phyloP scores from a whole-genome alignment of 2,888 invertebrate genomes.

The Ophion costatus region DNA sequence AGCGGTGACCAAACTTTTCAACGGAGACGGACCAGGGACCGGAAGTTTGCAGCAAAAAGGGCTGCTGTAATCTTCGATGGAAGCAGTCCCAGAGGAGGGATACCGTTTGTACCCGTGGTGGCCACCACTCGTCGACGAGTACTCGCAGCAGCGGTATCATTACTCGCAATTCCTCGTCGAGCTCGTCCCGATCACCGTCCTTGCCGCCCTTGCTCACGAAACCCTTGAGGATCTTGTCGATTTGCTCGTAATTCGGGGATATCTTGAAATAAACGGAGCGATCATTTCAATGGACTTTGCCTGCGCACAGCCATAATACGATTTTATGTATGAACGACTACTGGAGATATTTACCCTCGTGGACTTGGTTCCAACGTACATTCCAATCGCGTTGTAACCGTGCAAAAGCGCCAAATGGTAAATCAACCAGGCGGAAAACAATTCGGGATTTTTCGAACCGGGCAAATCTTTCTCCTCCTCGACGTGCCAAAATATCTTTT shows the following conservation, averaged over 20 bases:
- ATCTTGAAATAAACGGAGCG: constrained; percentile 64
- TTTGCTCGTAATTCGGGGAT: constrained; percentile 82
- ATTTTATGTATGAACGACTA: neutral
- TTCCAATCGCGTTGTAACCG: constrained; percentile 81
- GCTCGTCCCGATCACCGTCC: constrained; percentile 80
- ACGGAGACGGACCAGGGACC: constrained; percentile 82
- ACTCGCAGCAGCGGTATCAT: constrained; percentile 83
- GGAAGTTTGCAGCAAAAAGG: constrained; percentile 84
- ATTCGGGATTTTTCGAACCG: constrained; percentile 78
- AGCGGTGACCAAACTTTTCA: constrained; percentile 82
- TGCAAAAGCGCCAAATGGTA: constrained; percentile 83
- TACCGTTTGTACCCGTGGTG: constrained; percentile 81
- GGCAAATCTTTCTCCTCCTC: constrained; percentile 65
- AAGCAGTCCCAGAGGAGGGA: constrained; percentile 86
- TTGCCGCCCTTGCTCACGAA: constrained; percentile 83
- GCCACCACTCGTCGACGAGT: constrained; percentile 84
- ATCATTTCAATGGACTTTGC: neutral
- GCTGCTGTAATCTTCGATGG: constrained; percentile 85
- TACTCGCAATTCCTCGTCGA: constrained; percentile 84
- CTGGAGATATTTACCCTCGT: constrained; percentile 70
- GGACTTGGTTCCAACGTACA: constrained; percentile 76
- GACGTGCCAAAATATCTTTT: constrained; percentile 65
- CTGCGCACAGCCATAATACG: neutral
- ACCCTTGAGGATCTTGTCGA: constrained; percentile 84
- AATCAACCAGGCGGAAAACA: constrained; percentile 84